phyloP scores from a whole-genome alignment of 2,113 vertebrate species.

The Datnioides undecimradiatus region DNA sequence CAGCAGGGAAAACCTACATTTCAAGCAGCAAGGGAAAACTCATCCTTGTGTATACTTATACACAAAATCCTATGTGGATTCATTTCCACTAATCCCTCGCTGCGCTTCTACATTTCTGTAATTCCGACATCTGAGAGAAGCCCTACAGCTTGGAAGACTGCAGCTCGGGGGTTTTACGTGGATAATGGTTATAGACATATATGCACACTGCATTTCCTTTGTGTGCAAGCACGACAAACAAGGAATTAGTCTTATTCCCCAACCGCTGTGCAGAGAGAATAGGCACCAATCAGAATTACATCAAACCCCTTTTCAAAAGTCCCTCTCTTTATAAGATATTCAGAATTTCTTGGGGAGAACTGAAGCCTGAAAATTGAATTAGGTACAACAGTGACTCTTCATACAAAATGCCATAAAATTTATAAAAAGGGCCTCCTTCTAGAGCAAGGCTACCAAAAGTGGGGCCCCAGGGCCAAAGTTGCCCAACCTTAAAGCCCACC shows the following conservation, averaged over 20 bases:
- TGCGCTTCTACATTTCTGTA: conserved; percentile 53
- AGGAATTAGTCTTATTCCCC: conserved; percentile 50
- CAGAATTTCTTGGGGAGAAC: conserved; percentile 24
- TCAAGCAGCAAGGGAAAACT: conserved; percentile 44
- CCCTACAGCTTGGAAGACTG: conserved; percentile 47
- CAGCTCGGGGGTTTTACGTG: conserved; percentile 51
- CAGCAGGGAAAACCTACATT: conserved; percentile 39
- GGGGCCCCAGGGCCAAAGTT: too few relatives aligned
- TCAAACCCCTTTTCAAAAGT: conserved; percentile 36
- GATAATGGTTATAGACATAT: conserved; percentile 55
- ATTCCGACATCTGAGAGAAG: conserved; percentile 61
- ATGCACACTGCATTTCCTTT: conserved; percentile 12
- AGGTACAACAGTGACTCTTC: conserved; percentile 24
- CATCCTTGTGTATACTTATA: conserved; percentile 30
- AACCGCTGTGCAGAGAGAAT: conserved; percentile 29
- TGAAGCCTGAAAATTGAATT: conserved; percentile 44
- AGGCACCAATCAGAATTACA: conserved; percentile 37
- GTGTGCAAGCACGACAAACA: conserved; percentile 58
- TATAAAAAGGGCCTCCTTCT: neutral
- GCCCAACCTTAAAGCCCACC: too few relatives aligned
- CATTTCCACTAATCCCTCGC: conserved; percentile 71
- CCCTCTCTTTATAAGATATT: conserved; percentile 9
- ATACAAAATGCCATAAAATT: neutral
- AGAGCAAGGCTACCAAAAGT: too few relatives aligned
- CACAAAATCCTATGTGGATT: conserved; percentile 64